Evolutionary conservation across 2,888 invertebrate genomes (phyloP).

Genomic region (Xylota sylvarum): DNA sequence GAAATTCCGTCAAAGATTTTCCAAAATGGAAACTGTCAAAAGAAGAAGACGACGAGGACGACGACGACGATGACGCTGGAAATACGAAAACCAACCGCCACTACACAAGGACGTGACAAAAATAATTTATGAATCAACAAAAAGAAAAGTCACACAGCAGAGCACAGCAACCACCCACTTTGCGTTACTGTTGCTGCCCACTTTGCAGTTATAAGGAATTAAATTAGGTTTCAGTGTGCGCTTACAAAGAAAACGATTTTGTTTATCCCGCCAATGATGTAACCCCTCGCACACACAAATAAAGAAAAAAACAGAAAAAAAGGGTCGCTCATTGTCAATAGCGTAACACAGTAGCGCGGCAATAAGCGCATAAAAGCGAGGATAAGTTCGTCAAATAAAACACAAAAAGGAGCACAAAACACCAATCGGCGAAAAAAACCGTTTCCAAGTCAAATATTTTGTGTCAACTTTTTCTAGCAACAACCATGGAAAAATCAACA

Average conservation of each 20-base stretch:
- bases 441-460: slow-evolving; percentile 73
- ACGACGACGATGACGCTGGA: background rate
- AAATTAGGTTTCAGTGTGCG: slow-evolving; percentile 70
- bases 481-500: slow-evolving; percentile 62
- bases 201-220: slow-evolving; percentile 55
- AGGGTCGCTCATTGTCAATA: slow-evolving; percentile 54
- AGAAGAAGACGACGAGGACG: slow-evolving; percentile 14
- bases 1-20: slow-evolving; percentile 52
- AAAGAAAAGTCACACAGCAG: slow-evolving; percentile 13
- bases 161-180: background rate
- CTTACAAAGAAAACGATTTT: slow-evolving; percentile 54
- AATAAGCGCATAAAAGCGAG: slow-evolving; percentile 59
- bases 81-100: background rate
- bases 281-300: background rate
- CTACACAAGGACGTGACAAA: slow-evolving; percentile 62
- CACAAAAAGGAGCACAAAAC: slow-evolving; percentile 14
- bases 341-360: slow-evolving; percentile 24
- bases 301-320: background rate
- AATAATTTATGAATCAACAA: slow-evolving; percentile 73
- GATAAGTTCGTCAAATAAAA: slow-evolving; percentile 64
- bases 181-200: slow-evolving; percentile 12
- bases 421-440: slow-evolving; percentile 34
- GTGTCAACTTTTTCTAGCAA: slow-evolving; percentile 70
- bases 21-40: slow-evolving; percentile 60
- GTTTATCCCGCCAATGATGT: slow-evolving; percentile 67